Percentiles rank a stretch among this genome's conserved stretches.
Evolutionary conservation across 1,140 invertebrate species (phyloP).

Genomic region (Trachymyrmex septentrionalis): DNA sequence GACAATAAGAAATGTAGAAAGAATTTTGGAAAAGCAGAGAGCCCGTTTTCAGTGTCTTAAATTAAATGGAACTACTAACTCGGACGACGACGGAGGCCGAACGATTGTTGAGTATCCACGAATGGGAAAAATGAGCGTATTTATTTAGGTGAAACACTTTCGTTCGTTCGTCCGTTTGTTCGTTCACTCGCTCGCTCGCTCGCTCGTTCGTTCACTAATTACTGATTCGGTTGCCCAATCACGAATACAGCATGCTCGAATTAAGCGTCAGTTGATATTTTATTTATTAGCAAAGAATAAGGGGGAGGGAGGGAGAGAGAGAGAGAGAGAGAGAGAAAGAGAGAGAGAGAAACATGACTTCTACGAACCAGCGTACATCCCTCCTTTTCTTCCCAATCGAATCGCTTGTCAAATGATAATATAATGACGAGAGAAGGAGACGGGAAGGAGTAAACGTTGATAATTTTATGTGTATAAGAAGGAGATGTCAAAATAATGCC

Average conservation of each 20-base stretch:
- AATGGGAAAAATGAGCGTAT: conserved; percentile 1
- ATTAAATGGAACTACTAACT: not conserved
- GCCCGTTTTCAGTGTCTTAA: not conserved
- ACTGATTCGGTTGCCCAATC: conserved; percentile 1
- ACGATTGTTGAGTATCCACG: not conserved
- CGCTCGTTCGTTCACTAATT: conserved; percentile 30
- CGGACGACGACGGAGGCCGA: not conserved
- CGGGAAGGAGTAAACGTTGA: not conserved
- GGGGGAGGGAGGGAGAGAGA: conserved; percentile 30
- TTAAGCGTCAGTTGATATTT: conserved; percentile 47
- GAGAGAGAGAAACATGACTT: not conserved
- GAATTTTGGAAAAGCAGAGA: not conserved
- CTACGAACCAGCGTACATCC: not conserved
- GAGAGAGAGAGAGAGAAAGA: not conserved
- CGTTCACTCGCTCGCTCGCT: conserved; percentile 1
- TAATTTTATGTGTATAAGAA: not conserved
- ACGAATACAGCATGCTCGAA: conserved; percentile 18
- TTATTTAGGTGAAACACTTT: conserved; percentile 40
- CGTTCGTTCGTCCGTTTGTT: not conserved
- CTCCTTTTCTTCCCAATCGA: not conserved
- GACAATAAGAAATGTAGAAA: not conserved
- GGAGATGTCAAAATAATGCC: not conserved
- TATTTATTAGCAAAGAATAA: conserved; percentile 32
- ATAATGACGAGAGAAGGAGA: not conserved
- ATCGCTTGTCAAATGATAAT: not conserved